Percentiles rank a stretch among this genome's conserved stretches.
phyloP scores from a whole-genome alignment of 2,888 invertebrate genomes.

The Morpho achilles region DNA sequence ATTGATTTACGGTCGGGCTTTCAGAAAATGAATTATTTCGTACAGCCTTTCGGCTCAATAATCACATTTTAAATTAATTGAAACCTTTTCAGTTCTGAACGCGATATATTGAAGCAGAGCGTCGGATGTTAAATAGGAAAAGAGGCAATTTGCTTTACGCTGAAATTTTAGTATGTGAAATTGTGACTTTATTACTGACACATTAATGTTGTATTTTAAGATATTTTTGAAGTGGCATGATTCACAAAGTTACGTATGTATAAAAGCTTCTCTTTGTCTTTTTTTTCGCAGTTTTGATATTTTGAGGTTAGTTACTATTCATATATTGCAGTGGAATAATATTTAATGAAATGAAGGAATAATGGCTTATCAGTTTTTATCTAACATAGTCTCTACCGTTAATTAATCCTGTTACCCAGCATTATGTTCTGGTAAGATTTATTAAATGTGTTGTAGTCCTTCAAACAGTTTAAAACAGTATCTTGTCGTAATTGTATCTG shows the following conservation, averaged over 20 bases:
- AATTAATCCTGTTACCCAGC: too few relatives aligned
- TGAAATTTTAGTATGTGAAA: conserved; percentile 18
- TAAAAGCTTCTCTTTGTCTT: too few relatives aligned
- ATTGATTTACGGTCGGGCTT: conserved; percentile 34
- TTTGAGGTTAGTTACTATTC: neutral
- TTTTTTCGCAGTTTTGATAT: neutral
- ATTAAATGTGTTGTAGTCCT: too few relatives aligned
- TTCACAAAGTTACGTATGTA: neutral
- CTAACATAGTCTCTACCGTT: too few relatives aligned
- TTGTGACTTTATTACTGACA: conserved; percentile 29
- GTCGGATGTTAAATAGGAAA: conserved; percentile 37
- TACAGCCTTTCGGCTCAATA: conserved; percentile 32
- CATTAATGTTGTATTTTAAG: conserved; percentile 15
- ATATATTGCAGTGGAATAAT: neutral
- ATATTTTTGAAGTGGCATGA: conserved; percentile 10
- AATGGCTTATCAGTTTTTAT: too few relatives aligned
- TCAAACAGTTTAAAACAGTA: too few relatives aligned
- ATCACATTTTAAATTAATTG: conserved; percentile 45
- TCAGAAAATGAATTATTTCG: conserved; percentile 30
- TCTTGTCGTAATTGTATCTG: too few relatives aligned
- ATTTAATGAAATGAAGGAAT: neutral
- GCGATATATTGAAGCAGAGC: conserved; percentile 33
- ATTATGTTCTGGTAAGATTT: too few relatives aligned
- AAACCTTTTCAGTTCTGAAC: conserved; percentile 35
- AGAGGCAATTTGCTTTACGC: conserved; percentile 34